These are phyloP conservation scores for Tromatobia lineatoria DNA, from an alignment of 2,888 invertebrate genomes.

Conservation along the genomic window DNA sequence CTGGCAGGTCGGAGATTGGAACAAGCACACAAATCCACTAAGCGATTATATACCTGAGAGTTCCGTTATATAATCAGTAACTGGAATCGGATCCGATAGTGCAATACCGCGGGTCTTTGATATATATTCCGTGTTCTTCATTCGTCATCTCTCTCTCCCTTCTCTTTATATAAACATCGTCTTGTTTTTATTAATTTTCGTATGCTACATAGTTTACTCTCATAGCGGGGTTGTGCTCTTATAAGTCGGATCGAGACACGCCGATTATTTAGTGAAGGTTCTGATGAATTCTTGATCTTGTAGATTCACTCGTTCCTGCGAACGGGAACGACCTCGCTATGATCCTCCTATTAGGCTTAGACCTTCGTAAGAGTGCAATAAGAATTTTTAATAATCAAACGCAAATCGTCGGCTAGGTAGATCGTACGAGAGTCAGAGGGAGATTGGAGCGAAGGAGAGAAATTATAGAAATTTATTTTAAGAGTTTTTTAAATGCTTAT, in stretches of 20 bases:
- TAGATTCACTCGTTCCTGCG: slow-evolving; percentile 27
- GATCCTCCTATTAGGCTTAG: slow-evolving; percentile 67
- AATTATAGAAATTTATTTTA: slow-evolving; percentile 30
- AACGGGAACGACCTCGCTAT: slow-evolving; percentile 55
- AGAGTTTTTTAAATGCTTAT: slow-evolving; percentile 11
- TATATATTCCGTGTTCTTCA: slow-evolving; percentile 28
- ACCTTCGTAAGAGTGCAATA: slow-evolving; percentile 77
- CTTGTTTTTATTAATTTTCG: slow-evolving; percentile 35
- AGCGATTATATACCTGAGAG: slow-evolving; percentile 55
- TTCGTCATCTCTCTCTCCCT: slow-evolving; percentile 10
- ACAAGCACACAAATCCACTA: slow-evolving; percentile 80
- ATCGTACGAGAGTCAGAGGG: slow-evolving; percentile 63
- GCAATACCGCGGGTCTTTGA: slow-evolving; percentile 62
- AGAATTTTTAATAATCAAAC: slow-evolving; percentile 56
- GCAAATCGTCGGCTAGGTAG: slow-evolving; percentile 18
- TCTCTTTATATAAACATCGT: slow-evolving; percentile 46
- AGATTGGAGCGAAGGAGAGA: slow-evolving; percentile 14
- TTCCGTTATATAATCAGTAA: slow-evolving; percentile 59
- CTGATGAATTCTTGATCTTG: slow-evolving; percentile 14
- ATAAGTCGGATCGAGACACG: slow-evolving; percentile 28
- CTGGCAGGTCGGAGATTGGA: slow-evolving; percentile 76
- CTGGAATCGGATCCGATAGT: slow-evolving; percentile 57
- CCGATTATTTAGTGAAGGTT: neutral
- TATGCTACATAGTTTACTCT: slow-evolving; percentile 58
- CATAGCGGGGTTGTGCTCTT: slow-evolving; percentile 54